Conservation (phyloP, 2,113 vertebrate genomes). For the Ardeotis arabs region DNA sequence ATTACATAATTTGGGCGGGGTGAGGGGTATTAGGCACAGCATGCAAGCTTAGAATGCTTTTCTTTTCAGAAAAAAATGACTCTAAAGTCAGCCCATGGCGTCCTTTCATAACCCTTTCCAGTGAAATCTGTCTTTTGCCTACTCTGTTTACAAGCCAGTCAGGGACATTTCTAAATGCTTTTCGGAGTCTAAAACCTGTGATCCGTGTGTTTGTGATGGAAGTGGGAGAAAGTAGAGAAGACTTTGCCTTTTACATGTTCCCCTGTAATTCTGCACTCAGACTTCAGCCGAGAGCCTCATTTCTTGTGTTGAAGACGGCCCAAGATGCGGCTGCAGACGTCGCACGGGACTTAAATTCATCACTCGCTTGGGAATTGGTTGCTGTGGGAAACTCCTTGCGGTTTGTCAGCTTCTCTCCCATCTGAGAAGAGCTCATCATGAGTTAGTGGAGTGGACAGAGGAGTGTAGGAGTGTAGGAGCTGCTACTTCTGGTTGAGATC, state of each 20-base stretch:
- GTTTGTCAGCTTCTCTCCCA: not conserved
- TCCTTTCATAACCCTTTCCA: not conserved
- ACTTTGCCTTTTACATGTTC: not conserved
- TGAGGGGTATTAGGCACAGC: not conserved
- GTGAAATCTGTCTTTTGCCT: not conserved
- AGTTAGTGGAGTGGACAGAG: not conserved
- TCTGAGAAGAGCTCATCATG: not conserved
- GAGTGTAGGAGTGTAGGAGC: not conserved
- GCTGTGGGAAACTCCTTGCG: not conserved
- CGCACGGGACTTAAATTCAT: rapidly evolving
- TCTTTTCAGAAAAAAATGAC: not conserved
- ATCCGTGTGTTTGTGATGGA: not conserved
- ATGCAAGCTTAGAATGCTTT: not conserved
- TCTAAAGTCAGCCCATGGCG: not conserved
- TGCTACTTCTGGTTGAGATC: not conserved
- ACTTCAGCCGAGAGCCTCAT: not conserved
- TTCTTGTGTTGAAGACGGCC: not conserved
- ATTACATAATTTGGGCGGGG: not conserved
- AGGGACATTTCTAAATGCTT: not conserved
- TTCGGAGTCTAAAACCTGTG: not conserved
- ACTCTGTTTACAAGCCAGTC: not conserved
- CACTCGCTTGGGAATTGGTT: rapidly evolving
- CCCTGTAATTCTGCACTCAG: not conserved
- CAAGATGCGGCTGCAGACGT: not conserved
- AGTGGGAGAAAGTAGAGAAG: not conserved